Percentiles rank a stretch among this genome's conserved stretches.
These are phyloP conservation scores for Cryptocephalus moraei DNA, from an alignment of 2,888 invertebrate genomes.

Conservation along the genomic window DNA sequence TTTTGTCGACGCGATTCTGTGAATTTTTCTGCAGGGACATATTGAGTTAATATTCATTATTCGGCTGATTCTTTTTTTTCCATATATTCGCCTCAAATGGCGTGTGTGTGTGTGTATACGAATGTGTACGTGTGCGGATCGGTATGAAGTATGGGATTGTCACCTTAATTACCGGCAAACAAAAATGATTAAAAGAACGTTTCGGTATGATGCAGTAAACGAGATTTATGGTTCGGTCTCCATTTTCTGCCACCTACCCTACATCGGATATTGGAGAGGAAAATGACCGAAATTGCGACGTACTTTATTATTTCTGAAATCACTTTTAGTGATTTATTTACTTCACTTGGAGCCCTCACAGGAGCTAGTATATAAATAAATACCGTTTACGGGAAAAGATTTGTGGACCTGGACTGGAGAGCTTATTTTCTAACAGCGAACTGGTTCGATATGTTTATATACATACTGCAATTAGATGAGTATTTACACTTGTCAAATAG, in stretches of 20 bases:
- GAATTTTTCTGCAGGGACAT: slow-evolving; percentile 35
- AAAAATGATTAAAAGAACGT: slow-evolving; percentile 19
- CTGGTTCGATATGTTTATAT: no score
- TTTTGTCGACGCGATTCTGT: slow-evolving; percentile 5
- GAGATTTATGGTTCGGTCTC: no score
- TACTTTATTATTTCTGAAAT: not conserved
- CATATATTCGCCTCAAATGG: slow-evolving; percentile 20
- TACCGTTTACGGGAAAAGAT: no score
- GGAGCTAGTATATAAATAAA: no score
- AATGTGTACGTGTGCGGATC: slow-evolving; percentile 1
- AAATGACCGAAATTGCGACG: not conserved
- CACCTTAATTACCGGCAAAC: slow-evolving; percentile 15
- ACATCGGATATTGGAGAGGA: not conserved
- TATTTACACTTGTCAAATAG: no score
- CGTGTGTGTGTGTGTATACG: slow-evolving; percentile 12
- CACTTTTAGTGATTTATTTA: not conserved
- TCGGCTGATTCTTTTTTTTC: slow-evolving; percentile 8
- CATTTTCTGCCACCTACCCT: not conserved
- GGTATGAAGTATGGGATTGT: no score
- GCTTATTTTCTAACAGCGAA: no score
- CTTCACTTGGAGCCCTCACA: not conserved
- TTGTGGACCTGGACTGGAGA: no score
- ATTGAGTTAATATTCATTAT: slow-evolving; percentile 36
- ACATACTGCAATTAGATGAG: no score
- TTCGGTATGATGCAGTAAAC: not conserved